Percentiles rank a stretch among this genome's conserved stretches.
Conservation (phyloP, 2,797 vertebrate genomes). For the Botia almorhae region DNA sequence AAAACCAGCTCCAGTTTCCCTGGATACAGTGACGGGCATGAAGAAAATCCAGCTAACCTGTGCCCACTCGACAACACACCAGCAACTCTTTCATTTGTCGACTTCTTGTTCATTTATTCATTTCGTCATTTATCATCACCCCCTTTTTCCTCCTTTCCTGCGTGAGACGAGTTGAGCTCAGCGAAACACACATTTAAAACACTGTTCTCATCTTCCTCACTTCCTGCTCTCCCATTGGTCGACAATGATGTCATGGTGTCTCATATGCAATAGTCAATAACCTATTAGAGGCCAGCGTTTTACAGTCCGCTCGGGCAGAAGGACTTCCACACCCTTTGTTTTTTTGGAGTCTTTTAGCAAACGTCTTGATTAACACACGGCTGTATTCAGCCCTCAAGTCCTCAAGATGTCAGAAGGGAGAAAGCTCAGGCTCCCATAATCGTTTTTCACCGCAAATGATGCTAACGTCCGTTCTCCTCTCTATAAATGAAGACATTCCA, state of each 20-base stretch:
- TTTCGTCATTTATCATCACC: constrained; percentile 61
- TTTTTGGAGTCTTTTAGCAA: constrained; percentile 70
- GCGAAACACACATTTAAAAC: constrained; percentile 73
- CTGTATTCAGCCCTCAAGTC: constrained; percentile 42
- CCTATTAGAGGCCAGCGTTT: constrained; percentile 77
- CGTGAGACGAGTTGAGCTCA: constrained; percentile 71
- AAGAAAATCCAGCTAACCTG: constrained; percentile 26
- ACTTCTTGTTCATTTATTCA: constrained; percentile 17
- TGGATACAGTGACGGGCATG: constrained; percentile 55
- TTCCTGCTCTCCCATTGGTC: constrained; percentile 69
- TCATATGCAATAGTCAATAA: constrained; percentile 72
- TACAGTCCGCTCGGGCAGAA: constrained; percentile 71
- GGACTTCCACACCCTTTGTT: constrained; percentile 58
- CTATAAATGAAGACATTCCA: background rate
- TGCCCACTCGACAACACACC: constrained; percentile 27
- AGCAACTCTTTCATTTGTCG: background rate
- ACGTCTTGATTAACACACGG: constrained; percentile 64
- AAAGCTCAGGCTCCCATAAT: constrained; percentile 43
- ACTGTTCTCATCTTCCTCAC: constrained; percentile 60
- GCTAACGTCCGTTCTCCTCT: background rate
- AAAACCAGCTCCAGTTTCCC: constrained; percentile 47
- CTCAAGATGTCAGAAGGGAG: constrained; percentile 57
- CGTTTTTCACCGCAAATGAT: constrained; percentile 32
- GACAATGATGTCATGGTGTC: constrained; percentile 76
- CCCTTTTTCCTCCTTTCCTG: constrained; percentile 43